These are phyloP conservation scores for Margaritifera margaritifera DNA, from an alignment of 2,888 invertebrate genomes.

Conservation along the genomic window DNA sequence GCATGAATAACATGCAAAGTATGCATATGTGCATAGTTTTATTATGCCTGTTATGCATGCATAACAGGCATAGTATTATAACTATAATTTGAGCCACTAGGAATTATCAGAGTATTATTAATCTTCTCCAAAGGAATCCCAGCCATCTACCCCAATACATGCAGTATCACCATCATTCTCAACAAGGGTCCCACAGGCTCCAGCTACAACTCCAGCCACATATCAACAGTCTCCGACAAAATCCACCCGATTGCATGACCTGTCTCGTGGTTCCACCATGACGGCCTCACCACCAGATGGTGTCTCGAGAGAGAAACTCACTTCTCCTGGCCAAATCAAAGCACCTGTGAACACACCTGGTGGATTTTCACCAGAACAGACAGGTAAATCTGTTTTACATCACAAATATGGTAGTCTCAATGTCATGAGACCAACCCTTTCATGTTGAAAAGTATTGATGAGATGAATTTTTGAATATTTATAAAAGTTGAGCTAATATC, in stretches of 20 bases:
- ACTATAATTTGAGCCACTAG: too few species aligned
- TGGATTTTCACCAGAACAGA: constrained; percentile 33
- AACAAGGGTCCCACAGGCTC: constrained; percentile 52
- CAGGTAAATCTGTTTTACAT: constrained; percentile 21
- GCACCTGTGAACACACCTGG: constrained; percentile 49
- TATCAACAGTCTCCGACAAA: constrained; percentile 39
- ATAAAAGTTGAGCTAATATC: too few species aligned
- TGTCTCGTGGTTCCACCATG: constrained; percentile 21
- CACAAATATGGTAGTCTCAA: too few species aligned
- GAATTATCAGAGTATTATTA: too few species aligned
- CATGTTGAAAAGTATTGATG: too few species aligned
- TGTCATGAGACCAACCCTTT: too few species aligned
- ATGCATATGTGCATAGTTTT: too few species aligned
- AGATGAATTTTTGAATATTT: too few species aligned
- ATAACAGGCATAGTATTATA: too few species aligned
- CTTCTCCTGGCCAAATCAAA: constrained; percentile 36
- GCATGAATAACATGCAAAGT: too few species aligned
- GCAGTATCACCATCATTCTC: constrained; percentile 49
- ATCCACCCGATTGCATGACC: constrained; percentile 25
- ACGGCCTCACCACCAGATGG: constrained; percentile 27
- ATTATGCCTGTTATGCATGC: too few species aligned
- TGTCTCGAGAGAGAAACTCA: constrained; percentile 23
- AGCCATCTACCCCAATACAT: constrained; percentile 14
- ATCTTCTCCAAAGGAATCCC: too few species aligned
- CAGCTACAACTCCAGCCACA: constrained; percentile 52